Evolutionary conservation across 2,888 invertebrate species (phyloP).

Genomic region (Diloba caeruleocephala): DNA sequence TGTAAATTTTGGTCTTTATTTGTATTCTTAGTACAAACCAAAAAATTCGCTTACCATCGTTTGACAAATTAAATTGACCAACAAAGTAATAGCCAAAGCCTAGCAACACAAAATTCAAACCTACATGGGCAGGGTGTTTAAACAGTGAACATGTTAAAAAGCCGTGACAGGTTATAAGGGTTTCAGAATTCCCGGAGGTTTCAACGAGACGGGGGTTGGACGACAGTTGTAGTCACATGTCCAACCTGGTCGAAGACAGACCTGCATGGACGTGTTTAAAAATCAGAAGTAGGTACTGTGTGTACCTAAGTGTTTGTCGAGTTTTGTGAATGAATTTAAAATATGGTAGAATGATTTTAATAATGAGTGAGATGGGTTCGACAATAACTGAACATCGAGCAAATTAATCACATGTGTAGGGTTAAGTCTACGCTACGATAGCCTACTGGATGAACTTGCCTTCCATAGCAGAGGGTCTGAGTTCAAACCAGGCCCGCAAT

Average conservation of each 20-base stretch:
- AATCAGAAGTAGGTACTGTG: constrained; percentile 3
- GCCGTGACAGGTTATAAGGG: constrained; percentile 41
- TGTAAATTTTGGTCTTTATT: too few species aligned
- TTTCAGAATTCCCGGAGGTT: constrained; percentile 32
- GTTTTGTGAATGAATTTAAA: too few species aligned
- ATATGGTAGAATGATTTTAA: too few species aligned
- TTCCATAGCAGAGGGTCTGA: too few species aligned
- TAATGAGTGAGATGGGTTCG: too few species aligned
- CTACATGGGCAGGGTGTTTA: constrained; percentile 21
- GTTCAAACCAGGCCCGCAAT: too few species aligned
- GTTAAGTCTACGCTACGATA: too few species aligned
- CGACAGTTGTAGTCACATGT: constrained; percentile 39
- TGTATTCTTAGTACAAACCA: too few species aligned
- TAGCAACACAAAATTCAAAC: constrained; percentile 13
- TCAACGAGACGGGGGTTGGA: constrained; percentile 35
- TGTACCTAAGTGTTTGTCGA: background rate
- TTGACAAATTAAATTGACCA: constrained; percentile 23
- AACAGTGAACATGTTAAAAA: constrained; percentile 51
- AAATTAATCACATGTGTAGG: too few species aligned
- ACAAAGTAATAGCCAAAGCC: constrained; percentile 20
- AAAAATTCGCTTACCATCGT: too few species aligned
- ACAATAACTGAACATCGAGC: too few species aligned
- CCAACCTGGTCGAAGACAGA: constrained; percentile 12
- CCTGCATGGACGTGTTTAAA: constrained; percentile 15
- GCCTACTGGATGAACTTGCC: too few species aligned